Conservation (phyloP, 2,113 vertebrate species). For the Bambusicola thoracicus region DNA sequence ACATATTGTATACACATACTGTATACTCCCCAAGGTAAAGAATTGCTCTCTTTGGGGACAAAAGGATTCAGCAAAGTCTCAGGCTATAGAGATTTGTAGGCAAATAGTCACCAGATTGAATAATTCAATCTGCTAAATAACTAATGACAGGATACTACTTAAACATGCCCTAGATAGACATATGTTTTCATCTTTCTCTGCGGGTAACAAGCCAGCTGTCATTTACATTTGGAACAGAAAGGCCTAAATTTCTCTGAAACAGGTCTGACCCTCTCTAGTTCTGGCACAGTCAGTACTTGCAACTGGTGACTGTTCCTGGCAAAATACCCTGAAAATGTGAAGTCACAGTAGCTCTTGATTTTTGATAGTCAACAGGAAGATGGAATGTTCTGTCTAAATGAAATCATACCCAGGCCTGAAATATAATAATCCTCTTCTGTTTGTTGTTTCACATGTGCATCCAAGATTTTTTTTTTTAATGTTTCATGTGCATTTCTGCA, state of each 20-base stretch:
- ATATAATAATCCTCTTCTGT: background rate
- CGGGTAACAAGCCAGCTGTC: slow-evolving; percentile 21
- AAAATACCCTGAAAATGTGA: slow-evolving; percentile 4
- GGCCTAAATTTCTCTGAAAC: slow-evolving; percentile 23
- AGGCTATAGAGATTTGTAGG: background rate
- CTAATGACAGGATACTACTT: background rate
- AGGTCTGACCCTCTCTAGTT: background rate
- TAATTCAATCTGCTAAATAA: slow-evolving; percentile 1
- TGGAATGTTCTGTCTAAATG: background rate
- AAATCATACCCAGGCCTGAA: background rate
- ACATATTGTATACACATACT: background rate
- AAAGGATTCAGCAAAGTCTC: background rate
- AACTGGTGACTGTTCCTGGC: background rate
- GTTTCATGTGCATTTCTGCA: background rate
- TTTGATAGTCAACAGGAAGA: background rate
- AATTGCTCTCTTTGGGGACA: background rate
- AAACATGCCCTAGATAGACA: slow-evolving; percentile 18
- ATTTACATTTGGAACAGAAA: background rate
- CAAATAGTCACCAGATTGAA: background rate
- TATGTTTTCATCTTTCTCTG: background rate
- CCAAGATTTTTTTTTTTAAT: background rate
- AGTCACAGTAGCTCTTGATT: background rate
- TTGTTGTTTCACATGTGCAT: background rate
- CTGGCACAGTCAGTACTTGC: background rate
- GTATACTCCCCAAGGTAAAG: background rate